Base-by-base conservation (phyloP, 2,888 invertebrate species). In the Neria commutata region DNA sequence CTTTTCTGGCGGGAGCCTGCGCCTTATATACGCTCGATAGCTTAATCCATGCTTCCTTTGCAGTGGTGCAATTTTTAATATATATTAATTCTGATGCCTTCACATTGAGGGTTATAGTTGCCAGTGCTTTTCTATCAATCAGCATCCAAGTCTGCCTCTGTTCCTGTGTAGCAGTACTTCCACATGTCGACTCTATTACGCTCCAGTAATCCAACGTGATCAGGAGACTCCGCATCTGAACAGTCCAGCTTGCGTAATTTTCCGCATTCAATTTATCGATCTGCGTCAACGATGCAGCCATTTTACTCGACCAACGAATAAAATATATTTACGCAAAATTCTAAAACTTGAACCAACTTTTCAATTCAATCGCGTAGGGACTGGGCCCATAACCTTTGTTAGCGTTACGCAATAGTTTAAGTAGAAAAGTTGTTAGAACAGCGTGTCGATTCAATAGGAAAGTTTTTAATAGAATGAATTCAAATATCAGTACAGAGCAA, bases 211-310 rank as follows among this genome's bases (percentile, higher is more conserved):
- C 54, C n/a, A 54, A n/a, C 6, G 57, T 60, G n/a, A 60, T 58
- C 11, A 60, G 37, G 2, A 52, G 26, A 42, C 57, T 62, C 54
- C 57, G 57, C 34, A 60, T 62, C 19, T 60, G 54, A n/a, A 60
- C 23, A 10, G 25, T 25, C 62, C 60, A 62, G 16, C 49, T 58
- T 1, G 42, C 48, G 17, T 57, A 57, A 45, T 57, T 62, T 24
- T 60, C 58, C 10, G 52, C 26, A 16, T 14, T 48, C 26, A 62
- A 34, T 37, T 62, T 59, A 46, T 62, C 59, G 16, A 59, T 57
- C 25, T 58, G 53, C 14, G 23, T n/a, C 16, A 51, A n/a, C 11
- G 23, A 19, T 21, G 19, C 14, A 11, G 23, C n/a, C 51, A 51
- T 51, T 26, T 16, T 48, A 48, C n/a, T 48, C 29, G 48, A 42